Percentiles rank a stretch among this genome's conserved stretches.
Evolutionary conservation across 1,140 invertebrate genomes (phyloP).

Genomic region (Drosophila bifasciata): DNA sequence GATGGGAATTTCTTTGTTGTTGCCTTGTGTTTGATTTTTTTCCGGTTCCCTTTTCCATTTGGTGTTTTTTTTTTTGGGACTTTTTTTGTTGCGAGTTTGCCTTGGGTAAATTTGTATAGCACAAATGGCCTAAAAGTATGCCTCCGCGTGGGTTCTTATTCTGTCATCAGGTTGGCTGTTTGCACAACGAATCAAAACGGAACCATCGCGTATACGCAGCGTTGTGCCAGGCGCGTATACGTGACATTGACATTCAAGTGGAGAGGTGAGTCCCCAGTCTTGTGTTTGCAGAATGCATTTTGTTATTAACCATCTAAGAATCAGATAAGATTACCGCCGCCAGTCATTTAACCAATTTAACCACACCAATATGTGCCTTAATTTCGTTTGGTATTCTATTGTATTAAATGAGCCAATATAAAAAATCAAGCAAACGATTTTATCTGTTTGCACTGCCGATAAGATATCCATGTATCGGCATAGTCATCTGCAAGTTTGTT

Average conservation of each 20-base stretch:
- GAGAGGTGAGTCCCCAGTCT: background rate
- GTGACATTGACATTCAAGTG: slow-evolving; percentile 23
- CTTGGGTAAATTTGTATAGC: slow-evolving; percentile 55
- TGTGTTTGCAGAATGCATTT: slow-evolving; percentile 9
- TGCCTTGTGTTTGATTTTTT: slow-evolving; percentile 23
- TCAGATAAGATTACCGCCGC: slow-evolving; percentile 2
- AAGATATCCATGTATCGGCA: too few relatives aligned
- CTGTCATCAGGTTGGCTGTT: slow-evolving; percentile 24
- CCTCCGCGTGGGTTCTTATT: slow-evolving; percentile 20
- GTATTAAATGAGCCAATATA: too few relatives aligned
- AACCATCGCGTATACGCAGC: background rate
- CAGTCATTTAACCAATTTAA: too few relatives aligned
- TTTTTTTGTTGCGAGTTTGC: slow-evolving; percentile 34
- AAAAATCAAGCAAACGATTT: too few relatives aligned
- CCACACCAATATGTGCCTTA: too few relatives aligned
- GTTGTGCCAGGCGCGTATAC: slow-evolving; percentile 35
- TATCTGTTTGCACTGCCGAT: too few relatives aligned
- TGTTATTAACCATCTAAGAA: background rate
- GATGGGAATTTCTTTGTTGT: slow-evolving; percentile 18
- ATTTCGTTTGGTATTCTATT: too few relatives aligned
- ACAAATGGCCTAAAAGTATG: slow-evolving; percentile 73
- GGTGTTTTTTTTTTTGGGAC: background rate
- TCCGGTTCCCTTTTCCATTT: slow-evolving; percentile 13
- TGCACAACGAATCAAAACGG: slow-evolving; percentile 7
- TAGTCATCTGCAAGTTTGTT: too few relatives aligned